phyloP scores from a whole-genome alignment of 2,797 vertebrate genomes.

The Anguilla marmorata region DNA sequence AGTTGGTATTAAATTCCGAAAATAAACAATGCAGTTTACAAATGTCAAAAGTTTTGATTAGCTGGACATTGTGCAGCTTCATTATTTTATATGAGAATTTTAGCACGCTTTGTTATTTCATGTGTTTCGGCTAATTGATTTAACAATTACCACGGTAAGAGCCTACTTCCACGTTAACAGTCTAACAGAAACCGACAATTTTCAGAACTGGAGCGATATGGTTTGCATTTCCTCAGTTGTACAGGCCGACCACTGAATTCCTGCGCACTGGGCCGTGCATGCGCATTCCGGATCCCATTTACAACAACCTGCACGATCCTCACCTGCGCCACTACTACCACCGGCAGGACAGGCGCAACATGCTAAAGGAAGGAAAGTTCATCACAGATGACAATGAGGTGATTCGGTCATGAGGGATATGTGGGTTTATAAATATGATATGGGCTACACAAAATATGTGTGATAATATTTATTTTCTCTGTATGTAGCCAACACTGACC shows the following conservation, averaged over 20 bases:
- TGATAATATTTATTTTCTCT: not conserved
- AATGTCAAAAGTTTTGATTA: not conserved
- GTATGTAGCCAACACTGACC: not conserved
- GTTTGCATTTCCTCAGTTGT: not conserved
- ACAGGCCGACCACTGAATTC: constrained; percentile 2
- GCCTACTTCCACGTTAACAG: too few relatives aligned
- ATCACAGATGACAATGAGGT: constrained; percentile 15
- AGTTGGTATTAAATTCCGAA: too few relatives aligned
- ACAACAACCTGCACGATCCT: not conserved
- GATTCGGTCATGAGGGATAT: not conserved
- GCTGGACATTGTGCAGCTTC: too few relatives aligned
- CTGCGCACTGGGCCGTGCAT: not conserved
- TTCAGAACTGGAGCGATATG: not conserved
- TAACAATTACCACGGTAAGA: too few relatives aligned
- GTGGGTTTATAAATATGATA: not conserved
- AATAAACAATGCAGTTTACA: not conserved
- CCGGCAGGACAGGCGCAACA: not conserved
- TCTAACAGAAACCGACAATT: not conserved
- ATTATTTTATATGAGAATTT: too few relatives aligned
- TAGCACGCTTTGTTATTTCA: too few relatives aligned
- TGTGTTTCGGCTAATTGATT: too few relatives aligned
- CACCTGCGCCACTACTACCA: not conserved
- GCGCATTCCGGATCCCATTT: not conserved
- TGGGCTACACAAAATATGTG: not conserved
- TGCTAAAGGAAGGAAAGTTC: not conserved